phyloP scores from a whole-genome alignment of 1,140 invertebrate genomes.

The Steinernema khuongi region DNA sequence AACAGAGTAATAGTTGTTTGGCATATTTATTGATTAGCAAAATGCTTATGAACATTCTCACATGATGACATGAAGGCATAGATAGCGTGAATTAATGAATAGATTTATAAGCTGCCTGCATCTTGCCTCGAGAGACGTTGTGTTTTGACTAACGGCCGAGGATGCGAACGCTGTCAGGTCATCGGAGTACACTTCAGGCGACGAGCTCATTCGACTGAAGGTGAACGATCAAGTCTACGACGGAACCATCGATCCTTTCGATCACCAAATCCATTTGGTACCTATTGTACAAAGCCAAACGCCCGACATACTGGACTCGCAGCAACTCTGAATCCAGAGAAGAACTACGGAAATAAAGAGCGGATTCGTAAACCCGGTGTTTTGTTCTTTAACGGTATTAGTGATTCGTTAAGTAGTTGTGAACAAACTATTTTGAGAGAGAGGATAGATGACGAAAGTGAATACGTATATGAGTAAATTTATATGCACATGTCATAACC shows the following conservation, averaged over 20 bases:
- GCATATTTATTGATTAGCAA: background rate
- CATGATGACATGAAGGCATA: too few relatives aligned
- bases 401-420: background rate
- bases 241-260: slow-evolving; percentile 27
- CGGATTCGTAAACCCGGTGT: background rate
- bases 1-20: background rate
- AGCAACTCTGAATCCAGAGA: slow-evolving; percentile 2
- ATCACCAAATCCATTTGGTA: slow-evolving; percentile 36
- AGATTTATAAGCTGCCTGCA: too few relatives aligned
- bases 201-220: slow-evolving; percentile 35
- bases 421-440: too few relatives aligned
- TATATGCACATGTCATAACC: too few relatives aligned
- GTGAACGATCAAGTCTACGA: slow-evolving; percentile 40
- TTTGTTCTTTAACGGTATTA: background rate
- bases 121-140: background rate
- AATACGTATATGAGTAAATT: too few relatives aligned
- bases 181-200: slow-evolving; percentile 27
- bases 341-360: background rate
- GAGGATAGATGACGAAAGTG: too few relatives aligned
- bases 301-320: background rate
- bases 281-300: slow-evolving; percentile 26
- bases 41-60: too few relatives aligned
- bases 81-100: too few relatives aligned
- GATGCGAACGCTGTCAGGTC: background rate
- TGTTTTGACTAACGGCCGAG: background rate